Evolutionary conservation across 2,113 vertebrate genomes (phyloP), one percentile per base, ranked within the genome.

Genomic region (Sebastes fasciatus): DNA sequence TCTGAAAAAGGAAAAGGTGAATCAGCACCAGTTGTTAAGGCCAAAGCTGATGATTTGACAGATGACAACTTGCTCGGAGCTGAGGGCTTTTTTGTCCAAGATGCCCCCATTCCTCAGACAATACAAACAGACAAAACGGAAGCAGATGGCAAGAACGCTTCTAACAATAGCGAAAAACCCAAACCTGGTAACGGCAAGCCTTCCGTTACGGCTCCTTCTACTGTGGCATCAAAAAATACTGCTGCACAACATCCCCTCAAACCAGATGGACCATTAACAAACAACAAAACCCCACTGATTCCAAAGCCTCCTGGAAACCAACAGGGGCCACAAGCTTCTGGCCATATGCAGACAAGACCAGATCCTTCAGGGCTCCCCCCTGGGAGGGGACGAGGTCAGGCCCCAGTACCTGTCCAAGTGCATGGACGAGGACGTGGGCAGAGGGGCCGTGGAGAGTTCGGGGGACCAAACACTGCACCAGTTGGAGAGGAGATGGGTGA

Each of bases 91-190:
- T 96, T 96, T 92, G 80, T 96, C 17, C 95, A 92, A 80, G 91
- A 61, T 62, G 95, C 93, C 66, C 95, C 96, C 1, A 96, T 96
- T 89, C 95, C 96, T 54, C 96, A 96, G 78, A 95, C 93, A 65
- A 81, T 85, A 57, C 8, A 72, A 21, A 45, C 74, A 63, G 71
- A 65, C 1, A 51, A 10, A 73, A 61, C 81, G 1, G 17, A 63
- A 40, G 68, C 78, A 0, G 55, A 81, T 63, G 34, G 1, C 5
- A 75, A 52, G 6, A 77, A 66, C 23, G 58, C 71, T 11, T 55
- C 82, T 60, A 57, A 67, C 14, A 87, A 72, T 23, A 73, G 40
- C 2, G 81, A 90, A 54, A 89, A 91, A 34, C 7, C 55, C 1
- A 77, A 64, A 60, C 54, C 86, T 77, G 68, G 74, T 21, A 45